A percentile compares a stretch with the other conserved stretches of the same genome.
phyloP scores from a whole-genome alignment of 1,140 invertebrate genomes.

The Andricus grossulariae region DNA sequence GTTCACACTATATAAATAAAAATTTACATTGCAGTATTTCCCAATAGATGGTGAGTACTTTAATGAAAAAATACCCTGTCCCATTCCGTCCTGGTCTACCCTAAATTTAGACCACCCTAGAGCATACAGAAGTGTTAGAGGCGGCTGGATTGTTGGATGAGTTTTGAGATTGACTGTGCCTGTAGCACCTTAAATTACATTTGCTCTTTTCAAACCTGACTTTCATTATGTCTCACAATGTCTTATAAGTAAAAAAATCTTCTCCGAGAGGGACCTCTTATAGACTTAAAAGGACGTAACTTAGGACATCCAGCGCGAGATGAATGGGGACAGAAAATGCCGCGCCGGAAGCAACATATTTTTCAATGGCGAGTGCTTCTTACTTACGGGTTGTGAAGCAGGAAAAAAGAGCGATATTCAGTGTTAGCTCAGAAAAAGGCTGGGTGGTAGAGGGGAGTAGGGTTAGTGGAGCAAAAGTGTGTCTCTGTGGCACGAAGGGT shows the following conservation, averaged over 20 bases:
- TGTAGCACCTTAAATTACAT: too few species aligned
- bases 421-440: constrained; percentile 11
- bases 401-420: constrained; percentile 9
- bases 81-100: too few species aligned
- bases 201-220: too few species aligned
- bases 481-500: constrained; percentile 66
- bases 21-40: too few species aligned
- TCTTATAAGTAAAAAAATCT: background rate
- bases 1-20: too few species aligned
- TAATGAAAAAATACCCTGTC: too few species aligned
- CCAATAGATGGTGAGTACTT: too few species aligned
- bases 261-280: background rate
- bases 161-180: too few species aligned
- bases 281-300: constrained; percentile 6
- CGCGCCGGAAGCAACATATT: constrained; percentile 17
- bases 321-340: constrained; percentile 21
- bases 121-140: too few species aligned
- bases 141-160: too few species aligned
- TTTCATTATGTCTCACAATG: too few species aligned
- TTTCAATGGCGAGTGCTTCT: constrained; percentile 12
- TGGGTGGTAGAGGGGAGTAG: constrained; percentile 12
- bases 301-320: constrained; percentile 4
- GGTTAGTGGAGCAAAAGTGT: constrained; percentile 61
- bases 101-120: too few species aligned
- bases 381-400: background rate